Evolutionary conservation across 2,113 vertebrate species (phyloP), one percentile per base, ranked within the genome.

Genomic region (Ageneiosus marmoratus): DNA sequence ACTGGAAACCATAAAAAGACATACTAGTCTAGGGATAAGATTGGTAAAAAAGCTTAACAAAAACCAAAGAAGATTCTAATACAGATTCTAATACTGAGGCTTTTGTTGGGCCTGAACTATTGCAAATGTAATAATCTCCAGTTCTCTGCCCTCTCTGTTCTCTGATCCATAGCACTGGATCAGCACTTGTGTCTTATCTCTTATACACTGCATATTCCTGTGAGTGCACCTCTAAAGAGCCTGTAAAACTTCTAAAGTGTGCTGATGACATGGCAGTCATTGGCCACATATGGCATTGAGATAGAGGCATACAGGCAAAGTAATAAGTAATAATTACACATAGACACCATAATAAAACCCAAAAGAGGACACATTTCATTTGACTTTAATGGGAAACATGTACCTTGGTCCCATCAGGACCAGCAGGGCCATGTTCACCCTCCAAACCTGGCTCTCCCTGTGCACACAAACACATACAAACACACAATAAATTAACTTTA

Each of bases 351-450:
- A 67, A 69, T 41, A 6, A 69, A 74, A 74, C n/a, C 37, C 22
- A 74, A 74, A 0, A n/a, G 46, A 18, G 0, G 10, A 27, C 46
- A 51, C 3, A 12, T 44, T 69, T 41, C n/a, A 29, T 29, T 74
- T 51, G 56, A 46, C 13, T 46, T 9, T 18, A 46, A 29, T 55
- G 24, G 16, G 18, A 79, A 2, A 46, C 29, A 50, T n/a, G 20
- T 82, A 97, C 98, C 97, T 99, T 98, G 53, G 93, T n/a, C 51
- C 98, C 98, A 0, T 98, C 97, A 0, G 95, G 95, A 78, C 98
- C 98, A 0, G 87, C 37, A 5, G 88, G 86, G 55, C 97, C 97
- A 4, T 89, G 90, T 90, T 99, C 97, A 67, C 97, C 97, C 89
- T 98, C 97, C 12, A 97, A 89, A 77, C 98, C 98, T 0, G 94